Evolutionary conservation across 2,797 vertebrate species (phyloP).

Genomic region (Tragopan temminckii): DNA sequence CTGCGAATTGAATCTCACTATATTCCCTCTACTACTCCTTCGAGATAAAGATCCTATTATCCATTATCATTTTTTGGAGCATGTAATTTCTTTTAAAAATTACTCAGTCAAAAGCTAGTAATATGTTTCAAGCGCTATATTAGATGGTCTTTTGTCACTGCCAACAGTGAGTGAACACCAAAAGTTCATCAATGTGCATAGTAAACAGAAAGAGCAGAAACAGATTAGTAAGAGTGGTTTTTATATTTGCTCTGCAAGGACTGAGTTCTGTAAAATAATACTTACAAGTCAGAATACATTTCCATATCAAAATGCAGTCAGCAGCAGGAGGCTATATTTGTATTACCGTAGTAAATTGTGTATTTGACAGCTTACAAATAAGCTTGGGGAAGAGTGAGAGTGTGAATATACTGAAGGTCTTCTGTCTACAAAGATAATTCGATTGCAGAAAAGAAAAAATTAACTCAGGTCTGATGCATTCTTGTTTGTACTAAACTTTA

Average conservation of each 20-base stretch:
- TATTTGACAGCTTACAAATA: background rate
- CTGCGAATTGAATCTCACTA: background rate
- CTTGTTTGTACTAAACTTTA: background rate
- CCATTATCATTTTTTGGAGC: conserved; percentile 3
- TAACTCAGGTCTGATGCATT: background rate
- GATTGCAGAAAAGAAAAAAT: background rate
- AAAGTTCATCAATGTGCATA: background rate
- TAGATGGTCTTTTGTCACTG: background rate
- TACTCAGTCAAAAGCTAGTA: conserved; percentile 18
- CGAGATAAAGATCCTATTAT: conserved; percentile 28
- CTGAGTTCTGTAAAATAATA: background rate
- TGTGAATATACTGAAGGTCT: background rate
- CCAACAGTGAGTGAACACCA: background rate
- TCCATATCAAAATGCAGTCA: background rate
- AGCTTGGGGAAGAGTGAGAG: background rate
- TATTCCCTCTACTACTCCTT: conserved; percentile 9
- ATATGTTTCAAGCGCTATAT: background rate
- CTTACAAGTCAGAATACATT: background rate
- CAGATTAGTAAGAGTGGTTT: background rate
- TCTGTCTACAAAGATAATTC: background rate
- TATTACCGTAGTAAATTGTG: background rate
- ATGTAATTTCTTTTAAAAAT: conserved; percentile 5
- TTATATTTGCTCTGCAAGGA: background rate
- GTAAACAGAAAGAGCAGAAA: background rate
- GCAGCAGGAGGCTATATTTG: background rate